Evolutionary conservation across 2,797 vertebrate species (phyloP).

Genomic region (Momotus momota): DNA sequence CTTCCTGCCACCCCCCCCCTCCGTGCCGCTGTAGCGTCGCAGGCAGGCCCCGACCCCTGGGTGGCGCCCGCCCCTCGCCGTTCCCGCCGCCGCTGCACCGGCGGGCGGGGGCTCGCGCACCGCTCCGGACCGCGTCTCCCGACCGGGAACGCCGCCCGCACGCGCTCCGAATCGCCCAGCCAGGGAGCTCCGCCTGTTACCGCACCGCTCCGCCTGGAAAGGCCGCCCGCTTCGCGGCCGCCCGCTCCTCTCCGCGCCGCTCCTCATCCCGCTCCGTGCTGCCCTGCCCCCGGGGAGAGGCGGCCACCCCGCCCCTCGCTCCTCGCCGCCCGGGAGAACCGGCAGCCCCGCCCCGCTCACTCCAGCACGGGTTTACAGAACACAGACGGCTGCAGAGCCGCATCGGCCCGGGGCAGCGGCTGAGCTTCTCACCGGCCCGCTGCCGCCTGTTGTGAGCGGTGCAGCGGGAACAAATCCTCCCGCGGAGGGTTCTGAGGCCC

Average conservation of each 20-base stretch:
- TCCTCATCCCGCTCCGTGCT: not conserved
- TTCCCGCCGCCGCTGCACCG: not conserved
- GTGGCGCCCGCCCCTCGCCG: conserved; percentile 21
- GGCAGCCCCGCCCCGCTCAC: not conserved
- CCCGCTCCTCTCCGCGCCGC: not conserved
- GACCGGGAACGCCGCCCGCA: too few species aligned
- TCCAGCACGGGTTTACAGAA: not conserved
- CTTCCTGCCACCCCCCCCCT: not conserved
- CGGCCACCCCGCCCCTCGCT: not conserved
- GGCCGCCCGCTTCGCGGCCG: not conserved
- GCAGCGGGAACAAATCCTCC: rapidly evolving
- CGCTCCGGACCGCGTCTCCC: not conserved
- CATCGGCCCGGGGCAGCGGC: not conserved
- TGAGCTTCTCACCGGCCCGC: not conserved
- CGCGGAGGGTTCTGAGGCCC: too few species aligned
- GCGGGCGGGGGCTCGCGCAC: too few species aligned
- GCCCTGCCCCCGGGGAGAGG: not conserved
- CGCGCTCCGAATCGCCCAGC: not conserved
- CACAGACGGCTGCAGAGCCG: rapidly evolving
- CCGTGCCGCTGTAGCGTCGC: not conserved
- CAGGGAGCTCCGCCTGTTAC: not conserved
- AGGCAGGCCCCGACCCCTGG: conserved; percentile 41
- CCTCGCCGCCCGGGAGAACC: too few species aligned
- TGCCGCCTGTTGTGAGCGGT: not conserved
- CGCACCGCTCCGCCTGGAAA: not conserved